Base-by-base conservation (phyloP, 64 coral and sea anemone genomes). In the Montipora sp. region DNA sequence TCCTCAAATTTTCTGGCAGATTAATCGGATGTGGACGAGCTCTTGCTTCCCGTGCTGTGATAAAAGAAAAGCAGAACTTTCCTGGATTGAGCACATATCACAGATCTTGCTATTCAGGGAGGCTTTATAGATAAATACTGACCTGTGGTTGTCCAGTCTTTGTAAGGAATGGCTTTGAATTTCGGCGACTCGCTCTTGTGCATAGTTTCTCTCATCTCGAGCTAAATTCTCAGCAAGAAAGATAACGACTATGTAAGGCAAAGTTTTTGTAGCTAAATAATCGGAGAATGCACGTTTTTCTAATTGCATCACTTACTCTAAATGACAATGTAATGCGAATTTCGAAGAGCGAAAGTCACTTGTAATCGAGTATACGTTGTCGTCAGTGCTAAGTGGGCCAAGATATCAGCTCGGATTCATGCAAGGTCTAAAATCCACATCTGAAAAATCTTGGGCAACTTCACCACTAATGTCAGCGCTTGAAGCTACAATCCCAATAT, bases 91-190 rank as follows among this genome's bases (percentile, higher is more conserved):
- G 36, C 36, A 36, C 36, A 36, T 36, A 36, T 36, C 2, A 36
- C 36, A 36, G 36, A 36, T 36, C 36, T 36, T 36, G 36, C 36
- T 36, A 57, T 57, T 14, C 5, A 36, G 10, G n/a, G 21, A 81
- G 57, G 23, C 45, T 13, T 21, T 12, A 1, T 63, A 6, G 3
- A 19, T 21, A 83, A 47, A 12, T 1, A 58, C 79, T 12, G 18
- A 85, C 82, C 82, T 85, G 82, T 85, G 10, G 82, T 85, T 21
- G 82, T 59, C 82, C 82, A 85, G 46, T 85, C 82, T 85, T 85
- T 85, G 9, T 85, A 85, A 13, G 82, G 63, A 49, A 19, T 85
- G 8, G 19, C 82, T 23, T 23, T 50, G 43, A 8, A 51, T 15
- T 70, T 85, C 10, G 60, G 61, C 8, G 51, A 58, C n/a, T 11